These are phyloP conservation scores for Psylliodes chrysocephalus DNA, from an alignment of 2,888 invertebrate species.

Conservation along the genomic window DNA sequence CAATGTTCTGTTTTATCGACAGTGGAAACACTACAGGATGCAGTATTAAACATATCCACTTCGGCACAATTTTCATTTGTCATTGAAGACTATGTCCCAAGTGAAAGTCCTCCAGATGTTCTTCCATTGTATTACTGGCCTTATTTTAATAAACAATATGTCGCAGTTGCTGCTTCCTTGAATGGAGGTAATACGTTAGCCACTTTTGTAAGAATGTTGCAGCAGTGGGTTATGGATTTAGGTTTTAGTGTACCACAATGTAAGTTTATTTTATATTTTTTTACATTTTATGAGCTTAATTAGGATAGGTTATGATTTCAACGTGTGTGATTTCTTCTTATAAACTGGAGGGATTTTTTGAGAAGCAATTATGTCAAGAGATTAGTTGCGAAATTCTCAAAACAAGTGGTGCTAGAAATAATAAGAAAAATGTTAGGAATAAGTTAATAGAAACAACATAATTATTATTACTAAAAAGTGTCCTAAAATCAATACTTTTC, in stretches of 20 bases:
- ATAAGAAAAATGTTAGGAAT: too few relatives aligned
- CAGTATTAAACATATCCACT: conserved; percentile 86
- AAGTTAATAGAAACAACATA: too few relatives aligned
- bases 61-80: conserved; percentile 86
- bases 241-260: conserved; percentile 80
- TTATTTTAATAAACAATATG: conserved; percentile 76
- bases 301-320: too few relatives aligned
- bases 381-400: too few relatives aligned
- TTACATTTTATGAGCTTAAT: too few relatives aligned
- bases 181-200: conserved; percentile 86
- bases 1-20: conserved; percentile 87
- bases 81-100: conserved; percentile 68
- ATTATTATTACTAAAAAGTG: too few relatives aligned
- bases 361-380: too few relatives aligned
- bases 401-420: too few relatives aligned
- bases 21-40: conserved; percentile 72
- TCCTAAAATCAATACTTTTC: too few relatives aligned
- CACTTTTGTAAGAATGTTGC: conserved; percentile 81
- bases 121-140: conserved; percentile 77
- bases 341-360: too few relatives aligned
- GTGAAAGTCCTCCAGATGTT: conserved; percentile 51
- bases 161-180: conserved; percentile 87
- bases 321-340: too few relatives aligned
- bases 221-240: conserved; percentile 82
- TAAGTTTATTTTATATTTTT: conserved; percentile 58